A percentile compares a stretch with the other conserved stretches of the same genome.
These are phyloP conservation scores for Phengaris alcon DNA, from an alignment of 2,888 invertebrate species.

Conservation along the genomic window DNA sequence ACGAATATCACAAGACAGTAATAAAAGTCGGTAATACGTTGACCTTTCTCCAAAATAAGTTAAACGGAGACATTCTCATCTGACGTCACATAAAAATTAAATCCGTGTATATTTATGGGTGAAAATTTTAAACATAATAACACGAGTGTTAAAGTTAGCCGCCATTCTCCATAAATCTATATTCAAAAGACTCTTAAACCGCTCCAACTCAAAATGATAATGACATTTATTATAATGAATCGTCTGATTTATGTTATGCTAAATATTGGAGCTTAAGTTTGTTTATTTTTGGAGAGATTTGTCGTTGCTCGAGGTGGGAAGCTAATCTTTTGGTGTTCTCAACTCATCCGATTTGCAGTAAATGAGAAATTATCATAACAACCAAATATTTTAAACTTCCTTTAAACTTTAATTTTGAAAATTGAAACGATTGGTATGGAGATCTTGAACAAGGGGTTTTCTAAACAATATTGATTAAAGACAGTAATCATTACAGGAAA, in stretches of 20 bases:
- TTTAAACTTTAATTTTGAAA: background rate
- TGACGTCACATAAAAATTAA: conserved; percentile 69
- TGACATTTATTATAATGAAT: conserved; percentile 29
- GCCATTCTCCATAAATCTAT: conserved; percentile 62
- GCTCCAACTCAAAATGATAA: conserved; percentile 25
- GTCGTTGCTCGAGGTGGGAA: conserved; percentile 13
- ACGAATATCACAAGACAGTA: background rate
- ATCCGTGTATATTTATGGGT: conserved; percentile 42
- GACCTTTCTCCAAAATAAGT: conserved; percentile 34
- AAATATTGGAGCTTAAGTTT: conserved; percentile 21
- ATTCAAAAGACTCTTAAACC: conserved; percentile 51
- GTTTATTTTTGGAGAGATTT: conserved; percentile 20
- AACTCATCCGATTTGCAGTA: background rate
- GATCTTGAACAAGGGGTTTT: background rate
- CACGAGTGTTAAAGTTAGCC: conserved; percentile 64
- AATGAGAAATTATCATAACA: background rate
- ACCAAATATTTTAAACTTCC: background rate
- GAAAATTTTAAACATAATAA: conserved; percentile 49
- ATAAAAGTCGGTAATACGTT: background rate
- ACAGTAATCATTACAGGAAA: no score
- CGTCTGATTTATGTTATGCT: conserved; percentile 19
- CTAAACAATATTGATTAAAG: no score
- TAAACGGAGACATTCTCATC: conserved; percentile 37
- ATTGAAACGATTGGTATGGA: background rate
- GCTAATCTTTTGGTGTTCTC: background rate